These are phyloP conservation scores for Morone chrysops DNA, from an alignment of 2,113 vertebrate genomes.

Conservation along the genomic window DNA sequence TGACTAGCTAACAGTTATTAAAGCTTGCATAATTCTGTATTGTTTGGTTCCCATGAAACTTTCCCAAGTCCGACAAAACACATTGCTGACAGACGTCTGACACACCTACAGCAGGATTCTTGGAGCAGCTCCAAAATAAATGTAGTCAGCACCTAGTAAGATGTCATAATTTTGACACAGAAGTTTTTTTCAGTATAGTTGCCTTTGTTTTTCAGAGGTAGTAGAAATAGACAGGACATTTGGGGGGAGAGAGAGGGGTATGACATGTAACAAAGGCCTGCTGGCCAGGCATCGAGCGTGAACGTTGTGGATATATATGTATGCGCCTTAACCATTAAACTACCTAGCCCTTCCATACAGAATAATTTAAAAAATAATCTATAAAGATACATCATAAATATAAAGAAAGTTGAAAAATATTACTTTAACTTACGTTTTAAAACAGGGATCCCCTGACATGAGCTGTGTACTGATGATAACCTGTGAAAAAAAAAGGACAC, in stretches of 20 bases:
- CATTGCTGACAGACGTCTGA: background rate
- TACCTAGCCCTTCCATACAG: too few species aligned
- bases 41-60: constrained; percentile 8
- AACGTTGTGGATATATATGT: too few species aligned
- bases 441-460: constrained; percentile 98
- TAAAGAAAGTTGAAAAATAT: background rate
- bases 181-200: background rate
- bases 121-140: constrained; percentile 15
- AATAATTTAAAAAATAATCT: too few species aligned
- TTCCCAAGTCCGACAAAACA: background rate
- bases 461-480: constrained; percentile 96
- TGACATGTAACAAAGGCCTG: too few species aligned
- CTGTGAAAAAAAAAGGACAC: constrained; percentile 56
- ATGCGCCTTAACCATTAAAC: too few species aligned
- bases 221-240: background rate
- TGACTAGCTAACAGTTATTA: background rate
- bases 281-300: too few species aligned
- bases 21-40: background rate
- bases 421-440: constrained; percentile 93
- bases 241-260: background rate
- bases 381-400: too few species aligned
- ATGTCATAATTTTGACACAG: constrained; percentile 1
- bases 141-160: background rate
- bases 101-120: background rate
- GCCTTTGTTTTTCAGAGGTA: background rate